Percentiles rank a stretch among this genome's conserved stretches.
These are phyloP conservation scores for Leptopilina boulardi DNA, from an alignment of 1,140 invertebrate genomes.

Conservation along the genomic window DNA sequence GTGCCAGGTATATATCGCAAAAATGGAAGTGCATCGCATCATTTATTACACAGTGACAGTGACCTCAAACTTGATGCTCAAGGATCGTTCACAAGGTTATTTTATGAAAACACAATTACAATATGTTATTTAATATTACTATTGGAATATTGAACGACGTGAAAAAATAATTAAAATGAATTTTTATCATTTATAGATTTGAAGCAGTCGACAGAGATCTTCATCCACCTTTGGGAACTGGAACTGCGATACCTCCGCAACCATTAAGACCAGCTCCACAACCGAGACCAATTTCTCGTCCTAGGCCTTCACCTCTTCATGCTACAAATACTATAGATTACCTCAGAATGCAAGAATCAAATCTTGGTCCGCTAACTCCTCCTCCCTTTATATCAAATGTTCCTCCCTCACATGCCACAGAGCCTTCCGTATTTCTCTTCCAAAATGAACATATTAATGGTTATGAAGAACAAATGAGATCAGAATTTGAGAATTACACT, in stretches of 20 bases:
- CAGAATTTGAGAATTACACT: conserved; percentile 38
- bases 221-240: conserved; percentile 65
- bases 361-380: conserved; percentile 64
- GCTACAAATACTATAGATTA: conserved; percentile 62
- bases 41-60: conserved; percentile 72
- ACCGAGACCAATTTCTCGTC: conserved; percentile 66
- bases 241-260: conserved; percentile 75
- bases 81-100: conserved; percentile 72
- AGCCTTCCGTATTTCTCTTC: conserved; percentile 61
- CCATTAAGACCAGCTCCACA: conserved; percentile 77
- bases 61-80: conserved; percentile 71
- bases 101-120: conserved; percentile 33
- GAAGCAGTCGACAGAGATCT: conserved; percentile 72
- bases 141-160: too few species aligned
- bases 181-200: conserved; percentile 61
- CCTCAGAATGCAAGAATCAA: conserved; percentile 64
- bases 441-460: conserved; percentile 52
- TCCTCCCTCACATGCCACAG: conserved; percentile 47
- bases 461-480: conserved; percentile 45
- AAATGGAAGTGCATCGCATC: conserved; percentile 65
- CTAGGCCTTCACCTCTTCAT: conserved; percentile 69
- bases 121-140: too few species aligned
- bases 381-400: conserved; percentile 59
- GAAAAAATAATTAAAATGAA: background rate
- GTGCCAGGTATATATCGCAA: conserved; percentile 70